Evolutionary conservation across 2,888 invertebrate species (phyloP).

Genomic region (Pristionchus mayeri): DNA sequence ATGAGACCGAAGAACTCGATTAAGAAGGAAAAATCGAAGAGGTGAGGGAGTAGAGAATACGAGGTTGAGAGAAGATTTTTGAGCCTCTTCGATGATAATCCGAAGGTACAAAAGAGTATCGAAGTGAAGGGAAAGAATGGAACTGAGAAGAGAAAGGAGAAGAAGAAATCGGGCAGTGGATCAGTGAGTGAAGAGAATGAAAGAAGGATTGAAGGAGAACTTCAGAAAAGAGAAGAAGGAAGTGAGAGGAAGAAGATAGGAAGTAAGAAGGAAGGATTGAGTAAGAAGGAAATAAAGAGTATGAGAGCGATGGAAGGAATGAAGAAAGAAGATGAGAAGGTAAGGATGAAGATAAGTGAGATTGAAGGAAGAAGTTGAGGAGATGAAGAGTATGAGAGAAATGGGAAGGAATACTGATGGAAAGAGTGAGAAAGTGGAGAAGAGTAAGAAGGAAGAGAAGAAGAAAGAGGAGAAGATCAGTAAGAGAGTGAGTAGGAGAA

Average conservation of each 20-base stretch:
- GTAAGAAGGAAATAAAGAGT: background rate
- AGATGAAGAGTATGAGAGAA: background rate
- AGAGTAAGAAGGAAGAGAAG: background rate
- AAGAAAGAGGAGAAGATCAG: background rate
- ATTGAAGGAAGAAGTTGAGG: background rate
- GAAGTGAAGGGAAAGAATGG: background rate
- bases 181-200: background rate
- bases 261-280: background rate
- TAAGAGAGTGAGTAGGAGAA: background rate
- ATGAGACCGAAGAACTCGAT: background rate
- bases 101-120: background rate
- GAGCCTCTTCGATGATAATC: background rate
- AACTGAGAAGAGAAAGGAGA: background rate
- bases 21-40: background rate
- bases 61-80: background rate
- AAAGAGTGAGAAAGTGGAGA: background rate
- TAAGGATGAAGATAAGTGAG: background rate
- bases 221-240: background rate
- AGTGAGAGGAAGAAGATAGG: background rate
- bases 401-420: background rate
- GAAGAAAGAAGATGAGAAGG: background rate
- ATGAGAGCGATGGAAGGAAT: background rate
- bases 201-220: background rate
- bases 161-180: slow-evolving; percentile 1
- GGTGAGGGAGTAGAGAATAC: background rate